A percentile compares a stretch with the other conserved stretches of the same genome.
These are phyloP conservation scores for Trachelus stipa DNA, from an alignment of 2,888 invertebrate species.

Conservation along the genomic window DNA sequence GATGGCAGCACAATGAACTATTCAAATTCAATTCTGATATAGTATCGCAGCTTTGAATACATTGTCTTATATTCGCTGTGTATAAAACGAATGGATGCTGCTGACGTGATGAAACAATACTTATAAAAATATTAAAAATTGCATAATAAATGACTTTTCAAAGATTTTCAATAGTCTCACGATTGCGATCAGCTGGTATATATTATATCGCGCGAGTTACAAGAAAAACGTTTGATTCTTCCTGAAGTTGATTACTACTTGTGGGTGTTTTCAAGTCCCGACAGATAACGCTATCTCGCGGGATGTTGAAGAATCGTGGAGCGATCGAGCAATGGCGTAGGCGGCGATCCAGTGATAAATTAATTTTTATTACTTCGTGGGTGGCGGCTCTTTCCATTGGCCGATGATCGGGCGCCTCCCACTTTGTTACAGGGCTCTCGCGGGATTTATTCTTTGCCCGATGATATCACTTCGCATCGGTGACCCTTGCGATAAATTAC, in stretches of 20 bases:
- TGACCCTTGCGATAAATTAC: constrained; percentile 1
- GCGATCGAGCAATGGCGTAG: constrained; percentile 55
- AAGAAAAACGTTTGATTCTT: neutral
- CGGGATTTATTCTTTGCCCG: constrained; percentile 11
- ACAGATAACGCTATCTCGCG: constrained; percentile 50
- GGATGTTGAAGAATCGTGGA: constrained; percentile 37
- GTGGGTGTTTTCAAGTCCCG: constrained; percentile 29
- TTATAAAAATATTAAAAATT: neutral
- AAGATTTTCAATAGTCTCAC: neutral
- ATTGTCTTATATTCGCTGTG: neutral
- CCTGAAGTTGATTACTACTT: neutral
- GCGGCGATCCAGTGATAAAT: constrained; percentile 58
- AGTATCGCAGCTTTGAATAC: neutral
- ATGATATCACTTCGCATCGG: constrained; percentile 7
- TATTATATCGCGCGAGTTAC: neutral
- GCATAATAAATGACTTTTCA: neutral
- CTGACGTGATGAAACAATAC: fast-evolving
- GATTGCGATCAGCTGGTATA: neutral
- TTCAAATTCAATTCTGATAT: neutral
- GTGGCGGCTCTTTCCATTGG: constrained; percentile 58
- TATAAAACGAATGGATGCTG: neutral
- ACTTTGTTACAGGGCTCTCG: constrained; percentile 36
- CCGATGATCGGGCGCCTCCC: constrained; percentile 53
- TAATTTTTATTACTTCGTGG: constrained; percentile 60
- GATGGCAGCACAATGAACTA: neutral